Evolutionary conservation across 1,140 invertebrate genomes (phyloP).

Genomic region (Papilio machaon): DNA sequence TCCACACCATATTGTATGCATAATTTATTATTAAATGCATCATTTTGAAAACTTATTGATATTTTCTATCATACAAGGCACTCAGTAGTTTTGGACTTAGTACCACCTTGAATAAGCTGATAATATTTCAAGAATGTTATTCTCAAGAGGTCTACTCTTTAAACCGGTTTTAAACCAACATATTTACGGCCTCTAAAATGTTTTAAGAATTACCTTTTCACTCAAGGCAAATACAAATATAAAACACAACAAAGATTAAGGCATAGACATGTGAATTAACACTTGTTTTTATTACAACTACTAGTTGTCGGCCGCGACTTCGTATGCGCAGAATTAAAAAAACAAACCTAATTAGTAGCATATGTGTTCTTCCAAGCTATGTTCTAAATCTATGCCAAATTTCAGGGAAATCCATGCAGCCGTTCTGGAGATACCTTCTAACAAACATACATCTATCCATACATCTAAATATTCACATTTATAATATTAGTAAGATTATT

Average conservation of each 20-base stretch:
- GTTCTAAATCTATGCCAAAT: no score
- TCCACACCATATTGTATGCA: no score
- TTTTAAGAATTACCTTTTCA: background rate
- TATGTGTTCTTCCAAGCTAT: no score
- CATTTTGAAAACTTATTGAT: no score
- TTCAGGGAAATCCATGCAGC: no score
- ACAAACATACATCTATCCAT: no score
- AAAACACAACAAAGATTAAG: background rate
- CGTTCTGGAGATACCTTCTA: no score
- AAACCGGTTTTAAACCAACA: slow-evolving; percentile 1
- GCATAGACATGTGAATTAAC: background rate
- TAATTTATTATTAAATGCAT: no score
- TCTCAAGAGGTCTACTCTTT: background rate
- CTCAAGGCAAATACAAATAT: background rate
- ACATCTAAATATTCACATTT: no score
- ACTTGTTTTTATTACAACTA: background rate
- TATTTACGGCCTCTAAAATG: slow-evolving; percentile 7
- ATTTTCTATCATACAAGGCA: background rate
- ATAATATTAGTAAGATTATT: background rate
- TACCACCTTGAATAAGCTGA: background rate
- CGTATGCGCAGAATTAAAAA: no score
- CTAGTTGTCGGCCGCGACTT: background rate
- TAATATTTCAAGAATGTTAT: background rate
- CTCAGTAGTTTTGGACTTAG: background rate
- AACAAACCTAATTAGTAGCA: no score